phyloP scores from a whole-genome alignment of 2,797 vertebrate genomes.

The Onychomys arenicola region DNA sequence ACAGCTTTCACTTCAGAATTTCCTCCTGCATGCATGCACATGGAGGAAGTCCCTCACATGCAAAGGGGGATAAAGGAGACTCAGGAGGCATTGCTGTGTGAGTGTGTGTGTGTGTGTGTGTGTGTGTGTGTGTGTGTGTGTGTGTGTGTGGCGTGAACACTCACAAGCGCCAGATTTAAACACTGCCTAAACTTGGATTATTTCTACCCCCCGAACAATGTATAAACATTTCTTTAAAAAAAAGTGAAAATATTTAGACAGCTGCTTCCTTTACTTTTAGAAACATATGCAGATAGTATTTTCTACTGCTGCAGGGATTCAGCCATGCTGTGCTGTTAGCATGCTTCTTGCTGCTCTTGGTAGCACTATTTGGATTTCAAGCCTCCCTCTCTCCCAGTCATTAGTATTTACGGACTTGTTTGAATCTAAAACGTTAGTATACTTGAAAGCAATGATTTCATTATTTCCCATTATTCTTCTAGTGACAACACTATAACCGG shows the following conservation, averaged over 20 bases:
- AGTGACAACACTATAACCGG: neutral
- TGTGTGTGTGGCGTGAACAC: neutral
- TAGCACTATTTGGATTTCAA: conserved; percentile 27
- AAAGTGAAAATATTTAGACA: conserved; percentile 87
- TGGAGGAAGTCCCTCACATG: conserved; percentile 25
- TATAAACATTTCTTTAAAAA: conserved; percentile 78
- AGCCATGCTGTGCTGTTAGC: conserved; percentile 20
- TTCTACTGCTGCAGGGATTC: conserved; percentile 74
- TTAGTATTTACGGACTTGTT: conserved; percentile 23
- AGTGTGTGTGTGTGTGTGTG: neutral
- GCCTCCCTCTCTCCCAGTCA: neutral
- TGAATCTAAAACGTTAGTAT: conserved; percentile 26
- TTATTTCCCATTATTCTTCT: neutral
- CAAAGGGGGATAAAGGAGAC: neutral
- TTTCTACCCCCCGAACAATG: conserved; percentile 70
- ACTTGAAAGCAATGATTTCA: neutral
- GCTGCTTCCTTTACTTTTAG: conserved; percentile 85
- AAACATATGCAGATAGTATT: conserved; percentile 79
- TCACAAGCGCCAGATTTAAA: conserved; percentile 48
- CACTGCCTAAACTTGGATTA: conserved; percentile 51
- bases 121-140: neutral
- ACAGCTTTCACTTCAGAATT: conserved; percentile 17
- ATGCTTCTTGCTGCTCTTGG: conserved; percentile 32
- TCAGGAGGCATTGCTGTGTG: neutral
- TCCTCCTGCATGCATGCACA: neutral